phyloP scores from a whole-genome alignment of 2,113 vertebrate species.

The Rhizomys pruinosus region DNA sequence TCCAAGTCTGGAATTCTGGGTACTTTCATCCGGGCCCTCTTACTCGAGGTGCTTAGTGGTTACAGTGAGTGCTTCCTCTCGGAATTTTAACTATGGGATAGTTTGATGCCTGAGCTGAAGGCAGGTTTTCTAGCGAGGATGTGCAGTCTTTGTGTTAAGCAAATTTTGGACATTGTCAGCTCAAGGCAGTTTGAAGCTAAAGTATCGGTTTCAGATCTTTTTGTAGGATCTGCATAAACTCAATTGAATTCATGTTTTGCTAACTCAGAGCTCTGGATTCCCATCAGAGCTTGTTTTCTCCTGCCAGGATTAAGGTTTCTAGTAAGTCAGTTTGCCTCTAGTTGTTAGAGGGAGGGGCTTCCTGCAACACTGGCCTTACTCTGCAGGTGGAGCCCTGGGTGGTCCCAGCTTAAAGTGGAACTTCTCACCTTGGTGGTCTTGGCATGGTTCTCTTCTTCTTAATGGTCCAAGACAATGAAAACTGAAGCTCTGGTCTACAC shows the following conservation, averaged over 20 bases:
- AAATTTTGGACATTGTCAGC: background rate
- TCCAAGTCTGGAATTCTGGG: background rate
- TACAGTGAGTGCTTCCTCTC: background rate
- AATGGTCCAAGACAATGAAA: background rate
- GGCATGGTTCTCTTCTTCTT: background rate
- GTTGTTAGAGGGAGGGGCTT: background rate
- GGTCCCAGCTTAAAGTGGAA: background rate
- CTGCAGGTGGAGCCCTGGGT: background rate
- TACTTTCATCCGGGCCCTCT: background rate
- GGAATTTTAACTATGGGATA: constrained; percentile 33
- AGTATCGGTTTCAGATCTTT: background rate
- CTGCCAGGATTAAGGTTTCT: background rate
- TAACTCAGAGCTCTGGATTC: background rate
- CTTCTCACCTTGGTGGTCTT: background rate
- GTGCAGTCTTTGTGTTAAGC: background rate
- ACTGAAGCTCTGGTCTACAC: background rate
- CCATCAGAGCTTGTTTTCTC: background rate
- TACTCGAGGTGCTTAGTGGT: background rate
- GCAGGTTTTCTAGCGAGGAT: background rate
- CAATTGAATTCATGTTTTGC: constrained; percentile 4
- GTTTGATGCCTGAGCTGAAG: background rate
- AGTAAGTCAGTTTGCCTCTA: background rate
- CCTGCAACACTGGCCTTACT: background rate
- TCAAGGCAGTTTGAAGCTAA: constrained; percentile 1
- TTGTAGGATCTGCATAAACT: background rate